Conservation (phyloP, 1,140 invertebrate genomes). For the Riptortus pedestris region DNA sequence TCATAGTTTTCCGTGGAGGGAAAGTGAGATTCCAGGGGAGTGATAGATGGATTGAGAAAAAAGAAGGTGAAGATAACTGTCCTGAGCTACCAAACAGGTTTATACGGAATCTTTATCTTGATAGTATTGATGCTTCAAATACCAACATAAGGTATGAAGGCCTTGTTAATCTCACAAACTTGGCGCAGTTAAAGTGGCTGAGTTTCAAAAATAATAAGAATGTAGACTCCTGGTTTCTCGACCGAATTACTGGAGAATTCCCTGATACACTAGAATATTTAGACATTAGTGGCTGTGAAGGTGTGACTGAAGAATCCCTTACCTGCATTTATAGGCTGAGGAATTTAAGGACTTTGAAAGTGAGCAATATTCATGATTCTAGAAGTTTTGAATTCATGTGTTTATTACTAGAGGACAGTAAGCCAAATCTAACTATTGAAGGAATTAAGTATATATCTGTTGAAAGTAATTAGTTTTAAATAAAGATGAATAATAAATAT, state of each 20-base stretch:
- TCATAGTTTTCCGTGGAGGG: slow-evolving; percentile 53
- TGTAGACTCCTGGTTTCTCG: slow-evolving; percentile 69
- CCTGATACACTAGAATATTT: slow-evolving; percentile 52
- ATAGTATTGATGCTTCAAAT: slow-evolving; percentile 55
- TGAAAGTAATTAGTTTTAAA: too few relatives aligned
- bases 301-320: slow-evolving; percentile 53
- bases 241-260: slow-evolving; percentile 49
- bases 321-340: slow-evolving; percentile 50
- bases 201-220: slow-evolving; percentile 49
- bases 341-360: slow-evolving; percentile 44
- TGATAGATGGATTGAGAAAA: slow-evolving; percentile 46
- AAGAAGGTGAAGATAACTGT: slow-evolving; percentile 36
- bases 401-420: slow-evolving; percentile 45
- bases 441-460: slow-evolving; percentile 29
- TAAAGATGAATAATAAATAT: too few relatives aligned
- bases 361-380: slow-evolving; percentile 41
- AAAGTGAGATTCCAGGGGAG: slow-evolving; percentile 53
- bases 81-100: slow-evolving; percentile 46
- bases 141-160: slow-evolving; percentile 57
- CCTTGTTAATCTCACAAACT: slow-evolving; percentile 50
- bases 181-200: slow-evolving; percentile 51
- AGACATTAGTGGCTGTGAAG: slow-evolving; percentile 57
- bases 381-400: slow-evolving; percentile 46
- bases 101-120: slow-evolving; percentile 45
- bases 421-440: slow-evolving; percentile 37